These are phyloP conservation scores for Berghia stephanieae DNA, from an alignment of 1,140 invertebrate species.

Conservation along the genomic window DNA sequence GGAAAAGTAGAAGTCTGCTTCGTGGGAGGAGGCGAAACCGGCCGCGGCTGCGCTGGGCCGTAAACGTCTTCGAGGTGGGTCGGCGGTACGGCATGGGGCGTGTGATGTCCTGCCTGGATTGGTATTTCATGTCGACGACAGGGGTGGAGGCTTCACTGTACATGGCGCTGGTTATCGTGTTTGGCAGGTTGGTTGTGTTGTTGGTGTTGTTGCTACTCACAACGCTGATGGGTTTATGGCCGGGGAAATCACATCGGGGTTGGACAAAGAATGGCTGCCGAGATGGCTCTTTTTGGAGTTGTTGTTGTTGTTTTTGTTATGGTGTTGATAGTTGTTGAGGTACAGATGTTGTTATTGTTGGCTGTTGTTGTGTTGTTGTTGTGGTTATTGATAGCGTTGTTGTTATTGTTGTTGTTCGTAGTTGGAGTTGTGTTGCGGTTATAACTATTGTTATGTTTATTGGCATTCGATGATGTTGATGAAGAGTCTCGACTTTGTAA, in stretches of 20 bases:
- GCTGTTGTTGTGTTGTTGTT: constrained; percentile 4
- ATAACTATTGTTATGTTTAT: too few species aligned
- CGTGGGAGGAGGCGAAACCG: constrained; percentile 34
- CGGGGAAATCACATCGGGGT: too few species aligned
- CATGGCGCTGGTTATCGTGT: constrained; percentile 30
- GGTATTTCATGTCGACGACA: too few species aligned
- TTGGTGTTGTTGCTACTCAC: not conserved
- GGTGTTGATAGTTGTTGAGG: too few species aligned
- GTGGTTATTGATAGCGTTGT: not conserved
- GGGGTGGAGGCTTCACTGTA: constrained; percentile 3
- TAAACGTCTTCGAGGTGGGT: constrained; percentile 38
- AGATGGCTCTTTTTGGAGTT: too few species aligned
- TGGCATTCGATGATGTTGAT: too few species aligned
- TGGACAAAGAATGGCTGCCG: too few species aligned
- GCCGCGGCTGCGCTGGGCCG: constrained; percentile 18
- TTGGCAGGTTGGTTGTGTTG: constrained; percentile 12
- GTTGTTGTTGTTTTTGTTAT: too few species aligned
- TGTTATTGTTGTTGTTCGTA: not conserved
- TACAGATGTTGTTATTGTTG: too few species aligned
- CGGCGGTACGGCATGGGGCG: constrained; percentile 19
- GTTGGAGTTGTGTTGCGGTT: constrained; percentile 27
- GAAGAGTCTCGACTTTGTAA: too few species aligned
- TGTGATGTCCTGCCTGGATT: constrained; percentile 36
- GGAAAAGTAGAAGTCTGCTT: constrained; percentile 36
- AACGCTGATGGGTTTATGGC: too few species aligned